These are phyloP conservation scores for Lycia hirtaria DNA, from an alignment of 2,888 invertebrate species.

Conservation along the genomic window DNA sequence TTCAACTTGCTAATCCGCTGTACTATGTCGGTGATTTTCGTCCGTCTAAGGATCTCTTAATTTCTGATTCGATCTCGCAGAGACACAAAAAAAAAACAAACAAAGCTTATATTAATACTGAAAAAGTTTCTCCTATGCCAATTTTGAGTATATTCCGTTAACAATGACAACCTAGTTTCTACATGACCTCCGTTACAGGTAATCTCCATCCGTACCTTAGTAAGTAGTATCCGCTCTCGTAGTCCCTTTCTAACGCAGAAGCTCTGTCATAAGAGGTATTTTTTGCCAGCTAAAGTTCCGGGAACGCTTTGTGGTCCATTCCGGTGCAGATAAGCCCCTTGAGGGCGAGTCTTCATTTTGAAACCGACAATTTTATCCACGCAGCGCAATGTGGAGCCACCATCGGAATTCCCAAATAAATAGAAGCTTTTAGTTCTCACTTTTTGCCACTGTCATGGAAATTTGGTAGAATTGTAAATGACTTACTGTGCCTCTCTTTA, in stretches of 20 bases:
- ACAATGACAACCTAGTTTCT: too few species aligned
- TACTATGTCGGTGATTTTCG: too few species aligned
- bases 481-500: constrained; percentile 30
- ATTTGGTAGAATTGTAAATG: constrained; percentile 18
- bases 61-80: too few species aligned
- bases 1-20: too few species aligned
- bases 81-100: too few species aligned
- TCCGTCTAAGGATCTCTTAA: too few species aligned
- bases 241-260: constrained; percentile 9
- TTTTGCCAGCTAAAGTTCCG: constrained; percentile 37
- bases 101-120: too few species aligned
- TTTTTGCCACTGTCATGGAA: neutral
- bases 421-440: neutral
- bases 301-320: constrained; percentile 42
- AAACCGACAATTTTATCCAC: neutral
- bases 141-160: too few species aligned
- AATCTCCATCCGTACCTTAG: neutral
- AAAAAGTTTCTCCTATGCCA: too few species aligned
- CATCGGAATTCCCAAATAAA: neutral
- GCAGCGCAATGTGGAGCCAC: neutral
- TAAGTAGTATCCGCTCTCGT: neutral
- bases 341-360: constrained; percentile 34
- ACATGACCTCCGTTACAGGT: too few species aligned
- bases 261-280: constrained; percentile 41
- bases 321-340: constrained; percentile 44